A percentile compares a stretch with the other conserved stretches of the same genome.
Conservation (phyloP, 1,140 invertebrate genomes). For the Dryas iulia region DNA sequence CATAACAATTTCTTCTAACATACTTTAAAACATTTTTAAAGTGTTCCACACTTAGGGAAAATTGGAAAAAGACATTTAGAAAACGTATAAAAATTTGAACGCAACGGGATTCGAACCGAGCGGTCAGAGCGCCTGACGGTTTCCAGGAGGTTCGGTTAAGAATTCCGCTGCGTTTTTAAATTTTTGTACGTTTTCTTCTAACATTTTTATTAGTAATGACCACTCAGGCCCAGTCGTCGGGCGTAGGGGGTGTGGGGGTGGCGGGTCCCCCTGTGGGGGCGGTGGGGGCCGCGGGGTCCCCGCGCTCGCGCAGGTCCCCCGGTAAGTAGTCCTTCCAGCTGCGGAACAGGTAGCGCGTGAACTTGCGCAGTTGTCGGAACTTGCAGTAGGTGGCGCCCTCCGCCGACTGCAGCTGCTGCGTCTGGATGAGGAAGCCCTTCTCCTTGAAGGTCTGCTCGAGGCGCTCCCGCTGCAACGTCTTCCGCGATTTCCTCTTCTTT, state of each 20-base stretch:
- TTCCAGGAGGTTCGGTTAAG: too few species aligned
- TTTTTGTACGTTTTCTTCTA: too few species aligned
- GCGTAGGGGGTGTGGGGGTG: background rate
- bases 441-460: conserved; percentile 95
- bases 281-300: background rate
- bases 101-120: too few species aligned
- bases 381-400: conserved; percentile 97
- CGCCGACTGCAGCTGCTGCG: conserved; percentile 93
- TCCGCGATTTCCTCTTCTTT: conserved; percentile 88
- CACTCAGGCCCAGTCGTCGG: conserved; percentile 46
- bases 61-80: too few species aligned
- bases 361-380: conserved; percentile 94
- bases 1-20: background rate
- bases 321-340: conserved; percentile 97
- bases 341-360: conserved; percentile 93
- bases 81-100: too few species aligned
- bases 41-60: too few species aligned
- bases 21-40: too few species aligned
- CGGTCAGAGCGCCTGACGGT: too few species aligned
- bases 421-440: conserved; percentile 95
- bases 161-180: too few species aligned
- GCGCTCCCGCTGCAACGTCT: conserved; percentile 91
- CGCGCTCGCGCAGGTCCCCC: conserved; percentile 82
- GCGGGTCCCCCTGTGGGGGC: background rate
- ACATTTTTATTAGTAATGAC: too few species aligned